Base-by-base conservation (phyloP, 2,888 invertebrate species). In the Xanthia icteritia region DNA sequence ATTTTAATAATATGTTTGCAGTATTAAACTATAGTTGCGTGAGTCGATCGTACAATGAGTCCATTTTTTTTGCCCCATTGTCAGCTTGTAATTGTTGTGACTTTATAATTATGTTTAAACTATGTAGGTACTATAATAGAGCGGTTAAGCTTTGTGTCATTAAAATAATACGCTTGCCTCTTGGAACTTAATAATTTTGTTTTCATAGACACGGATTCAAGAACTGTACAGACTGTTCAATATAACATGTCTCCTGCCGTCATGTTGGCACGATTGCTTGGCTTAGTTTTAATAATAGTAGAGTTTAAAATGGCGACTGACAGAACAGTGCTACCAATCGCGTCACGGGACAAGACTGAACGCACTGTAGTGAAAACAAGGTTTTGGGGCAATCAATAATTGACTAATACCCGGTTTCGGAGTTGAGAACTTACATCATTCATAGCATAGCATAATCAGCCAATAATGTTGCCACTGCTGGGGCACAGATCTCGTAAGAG, bases 51-150 rank as follows among this genome's bases (percentile, higher is more conserved):
- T 36, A 0, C 51, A 84, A 75, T 48, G 63, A 73, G 54, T 31
- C 15, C 0, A 56, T 54, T 86, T 84, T 31, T 31, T 86, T 84
- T 84, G 79, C 61, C 5, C 84, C 80, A 84, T 84, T 84, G 84
- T 84, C 83, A 86, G 23, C 23, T 45, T 39, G 2, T 86, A 86
- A 86, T 86, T 72, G 73, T 72, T 83, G 70, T 73, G 51, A 74
- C 84, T 69, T 63, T 76, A 83, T 72, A 82, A 84, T 82, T 82
- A 82, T 85, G 65, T 74, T 54, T 65, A 48, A 4, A 48, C 23
- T 48, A 9, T 39, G 45, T 39, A 63, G 11, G 45, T 73, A 64
- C 5, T 39, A 1, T 64, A 73, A 81, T 68, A n/a, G 61, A 60
- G 36, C 67, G 23, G 31, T 71, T 80, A 60, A 63, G 39, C 70